Percentiles rank a stretch among this genome's conserved stretches.
Evolutionary conservation across 2,113 vertebrate species (phyloP).

Genomic region (Fukomys damarensis): DNA sequence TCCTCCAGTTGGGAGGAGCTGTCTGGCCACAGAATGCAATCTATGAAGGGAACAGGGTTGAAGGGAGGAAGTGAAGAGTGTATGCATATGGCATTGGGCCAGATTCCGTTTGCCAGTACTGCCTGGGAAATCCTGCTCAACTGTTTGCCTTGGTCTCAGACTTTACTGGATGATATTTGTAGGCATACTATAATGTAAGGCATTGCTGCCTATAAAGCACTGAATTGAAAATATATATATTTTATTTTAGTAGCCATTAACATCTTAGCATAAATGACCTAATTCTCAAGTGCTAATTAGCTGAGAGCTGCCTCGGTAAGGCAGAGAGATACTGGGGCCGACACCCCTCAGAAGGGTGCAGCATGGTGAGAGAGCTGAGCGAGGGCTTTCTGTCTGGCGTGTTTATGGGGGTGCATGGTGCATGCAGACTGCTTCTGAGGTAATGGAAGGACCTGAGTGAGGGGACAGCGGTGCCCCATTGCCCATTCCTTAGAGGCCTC

Average conservation of each 20-base stretch:
- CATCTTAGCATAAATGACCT: neutral
- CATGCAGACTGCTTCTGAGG: neutral
- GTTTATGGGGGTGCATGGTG: accelerated
- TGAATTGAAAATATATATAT: neutral
- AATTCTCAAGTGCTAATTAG: neutral
- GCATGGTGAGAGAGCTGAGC: neutral
- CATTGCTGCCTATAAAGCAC: neutral
- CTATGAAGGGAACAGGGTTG: neutral
- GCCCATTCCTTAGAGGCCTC: neutral
- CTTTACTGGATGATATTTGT: neutral
- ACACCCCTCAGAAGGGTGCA: neutral
- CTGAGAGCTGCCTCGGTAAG: neutral
- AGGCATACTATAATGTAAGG: neutral
- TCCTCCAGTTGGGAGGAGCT: neutral
- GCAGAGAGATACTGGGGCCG: neutral
- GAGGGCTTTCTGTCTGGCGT: neutral
- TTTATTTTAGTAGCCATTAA: neutral
- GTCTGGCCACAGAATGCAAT: neutral
- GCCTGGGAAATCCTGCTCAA: neutral
- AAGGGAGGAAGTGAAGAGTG: neutral
- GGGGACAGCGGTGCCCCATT: neutral
- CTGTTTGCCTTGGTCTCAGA: neutral
- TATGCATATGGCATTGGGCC: too few species aligned
- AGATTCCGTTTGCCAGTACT: neutral
- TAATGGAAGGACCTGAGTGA: neutral